Evolutionary conservation across 2,113 vertebrate genomes (phyloP).

Genomic region (Oophaga pumilio): DNA sequence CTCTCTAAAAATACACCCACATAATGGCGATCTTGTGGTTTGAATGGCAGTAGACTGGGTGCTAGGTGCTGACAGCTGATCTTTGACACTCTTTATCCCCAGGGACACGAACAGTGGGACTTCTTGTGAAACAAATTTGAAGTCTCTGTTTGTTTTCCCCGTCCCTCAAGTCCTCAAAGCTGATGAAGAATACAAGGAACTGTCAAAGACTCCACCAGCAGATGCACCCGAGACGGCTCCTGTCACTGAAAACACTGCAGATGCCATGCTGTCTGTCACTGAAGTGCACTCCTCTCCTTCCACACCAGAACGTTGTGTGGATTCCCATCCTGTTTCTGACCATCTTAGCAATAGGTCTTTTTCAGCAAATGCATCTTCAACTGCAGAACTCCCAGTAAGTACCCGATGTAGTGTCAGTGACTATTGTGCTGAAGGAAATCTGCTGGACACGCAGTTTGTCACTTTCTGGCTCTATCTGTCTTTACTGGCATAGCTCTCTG

Average conservation of each 20-base stretch:
- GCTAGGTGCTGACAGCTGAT: background rate
- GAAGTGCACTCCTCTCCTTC: too few relatives aligned
- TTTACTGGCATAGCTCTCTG: too few relatives aligned
- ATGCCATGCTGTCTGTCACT: background rate
- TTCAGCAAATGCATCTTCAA: background rate
- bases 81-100: background rate
- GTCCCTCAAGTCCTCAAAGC: background rate
- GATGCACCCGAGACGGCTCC: background rate
- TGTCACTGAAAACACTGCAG: background rate
- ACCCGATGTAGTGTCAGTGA: background rate
- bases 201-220: background rate
- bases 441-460: too few relatives aligned
- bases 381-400: slow-evolving; percentile 31
- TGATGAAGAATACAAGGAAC: too few relatives aligned
- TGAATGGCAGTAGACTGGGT: too few relatives aligned
- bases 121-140: background rate
- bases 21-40: too few relatives aligned
- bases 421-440: background rate
- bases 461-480: too few relatives aligned
- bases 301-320: too few relatives aligned
- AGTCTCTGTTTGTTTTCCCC: background rate
- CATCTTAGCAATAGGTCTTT: too few relatives aligned
- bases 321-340: background rate
- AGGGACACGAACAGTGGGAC: background rate
- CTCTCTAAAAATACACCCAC: too few relatives aligned